phyloP scores from a whole-genome alignment of 92 coral and sea anemone species.

The Paragorgia papillata region DNA sequence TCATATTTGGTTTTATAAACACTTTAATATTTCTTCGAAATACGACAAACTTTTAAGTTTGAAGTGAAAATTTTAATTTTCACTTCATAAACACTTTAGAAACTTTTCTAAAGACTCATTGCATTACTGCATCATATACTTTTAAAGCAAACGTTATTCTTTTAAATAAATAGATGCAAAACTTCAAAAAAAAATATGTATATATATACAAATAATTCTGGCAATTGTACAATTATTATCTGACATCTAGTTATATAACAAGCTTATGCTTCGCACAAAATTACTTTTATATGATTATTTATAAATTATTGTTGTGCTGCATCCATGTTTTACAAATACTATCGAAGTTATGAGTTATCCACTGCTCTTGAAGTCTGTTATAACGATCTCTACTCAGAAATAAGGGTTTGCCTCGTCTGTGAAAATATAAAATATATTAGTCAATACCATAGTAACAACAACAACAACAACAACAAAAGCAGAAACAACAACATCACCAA shows the following conservation, averaged over 20 bases:
- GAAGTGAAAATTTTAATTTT: no score
- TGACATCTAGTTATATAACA: not conserved
- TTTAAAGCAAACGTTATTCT: no score
- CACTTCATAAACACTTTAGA: no score
- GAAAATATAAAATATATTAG: slow-evolving; percentile 3
- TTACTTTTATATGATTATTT: not conserved
- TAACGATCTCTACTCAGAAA: slow-evolving; percentile 89
- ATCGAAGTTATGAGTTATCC: slow-evolving; percentile 94
- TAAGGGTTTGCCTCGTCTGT: slow-evolving; percentile 94
- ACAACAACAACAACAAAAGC: not conserved
- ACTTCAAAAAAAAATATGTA: no score
- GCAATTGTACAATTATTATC: slow-evolving; percentile 15
- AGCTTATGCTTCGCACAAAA: not conserved
- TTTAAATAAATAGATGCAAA: no score
- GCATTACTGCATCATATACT: no score
- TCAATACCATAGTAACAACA: not conserved
- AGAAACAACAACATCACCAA: no score
- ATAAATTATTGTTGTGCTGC: slow-evolving; percentile 75
- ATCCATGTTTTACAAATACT: slow-evolving; percentile 94
- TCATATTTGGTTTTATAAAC: no score
- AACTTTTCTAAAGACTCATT: no score
- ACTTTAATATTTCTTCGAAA: no score
- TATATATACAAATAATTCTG: slow-evolving; percentile 27
- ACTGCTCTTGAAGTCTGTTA: slow-evolving; percentile 86
- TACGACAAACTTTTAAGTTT: no score